phyloP scores from a whole-genome alignment of 2,113 vertebrate species.

The Elephantulus edwardii region DNA sequence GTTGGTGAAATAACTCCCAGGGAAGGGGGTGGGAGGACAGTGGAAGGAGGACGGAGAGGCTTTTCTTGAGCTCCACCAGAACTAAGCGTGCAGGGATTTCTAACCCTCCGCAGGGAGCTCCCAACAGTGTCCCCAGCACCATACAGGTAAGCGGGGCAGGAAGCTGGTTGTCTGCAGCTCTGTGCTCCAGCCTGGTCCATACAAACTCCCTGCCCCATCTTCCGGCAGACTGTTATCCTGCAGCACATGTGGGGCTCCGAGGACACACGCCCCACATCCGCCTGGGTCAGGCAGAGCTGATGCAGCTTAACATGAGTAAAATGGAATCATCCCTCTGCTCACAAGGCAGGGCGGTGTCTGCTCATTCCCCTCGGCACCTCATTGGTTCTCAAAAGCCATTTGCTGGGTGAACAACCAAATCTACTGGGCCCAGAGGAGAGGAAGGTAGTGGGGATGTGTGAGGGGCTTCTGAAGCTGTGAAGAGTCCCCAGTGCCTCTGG shows the following conservation, averaged over 20 bases:
- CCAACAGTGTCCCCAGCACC: background rate
- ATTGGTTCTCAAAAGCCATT: background rate
- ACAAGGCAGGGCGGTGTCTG: background rate
- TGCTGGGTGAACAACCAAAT: background rate
- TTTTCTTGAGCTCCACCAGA: background rate
- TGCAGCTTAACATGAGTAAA: background rate
- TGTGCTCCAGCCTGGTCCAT: too few species aligned
- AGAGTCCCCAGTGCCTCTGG: background rate
- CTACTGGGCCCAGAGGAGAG: background rate
- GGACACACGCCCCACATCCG: background rate
- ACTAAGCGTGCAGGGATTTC: background rate
- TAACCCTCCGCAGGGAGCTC: background rate
- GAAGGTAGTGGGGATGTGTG: background rate
- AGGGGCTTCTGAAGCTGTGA: accelerated
- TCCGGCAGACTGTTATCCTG: background rate
- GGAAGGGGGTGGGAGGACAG: background rate
- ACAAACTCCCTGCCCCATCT: background rate
- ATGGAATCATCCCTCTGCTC: background rate
- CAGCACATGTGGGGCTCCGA: background rate
- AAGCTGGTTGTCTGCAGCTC: background rate
- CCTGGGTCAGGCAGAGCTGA: background rate
- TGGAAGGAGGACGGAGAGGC: background rate
- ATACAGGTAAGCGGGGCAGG: background rate
- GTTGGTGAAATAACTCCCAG: background rate
- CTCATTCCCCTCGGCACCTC: background rate